Evolutionary conservation across 2,113 vertebrate genomes (phyloP).

Genomic region (Tenebrosternarchus preto): DNA sequence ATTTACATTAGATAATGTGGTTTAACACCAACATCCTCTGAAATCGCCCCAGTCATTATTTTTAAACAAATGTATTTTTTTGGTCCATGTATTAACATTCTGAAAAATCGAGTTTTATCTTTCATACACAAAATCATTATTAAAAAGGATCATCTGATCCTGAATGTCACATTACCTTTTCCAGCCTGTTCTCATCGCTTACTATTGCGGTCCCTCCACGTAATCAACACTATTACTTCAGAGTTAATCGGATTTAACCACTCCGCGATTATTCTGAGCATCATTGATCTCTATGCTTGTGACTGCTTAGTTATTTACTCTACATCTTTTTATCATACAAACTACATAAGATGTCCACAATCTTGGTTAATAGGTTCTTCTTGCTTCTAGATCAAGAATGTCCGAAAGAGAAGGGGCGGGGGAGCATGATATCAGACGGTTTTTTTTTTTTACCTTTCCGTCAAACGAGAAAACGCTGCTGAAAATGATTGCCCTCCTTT

Average conservation of each 20-base stretch:
- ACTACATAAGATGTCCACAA: slow-evolving; percentile 9
- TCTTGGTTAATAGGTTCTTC: slow-evolving; percentile 30
- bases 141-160: too few relatives aligned
- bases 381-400: not conserved
- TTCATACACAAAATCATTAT: too few relatives aligned
- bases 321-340: slow-evolving; percentile 7
- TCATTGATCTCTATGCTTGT: slow-evolving; percentile 32
- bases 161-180: not conserved
- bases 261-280: slow-evolving; percentile 18
- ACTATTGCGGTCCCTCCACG: not conserved
- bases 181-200: slow-evolving; percentile 1
- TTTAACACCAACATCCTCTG: too few relatives aligned
- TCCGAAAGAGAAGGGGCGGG: not conserved
- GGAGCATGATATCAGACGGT: not conserved
- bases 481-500: slow-evolving; percentile 24
- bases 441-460: slow-evolving; percentile 47
- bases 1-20: too few relatives aligned
- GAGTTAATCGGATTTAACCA: slow-evolving; percentile 23
- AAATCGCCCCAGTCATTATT: too few relatives aligned
- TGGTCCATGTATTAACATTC: too few relatives aligned
- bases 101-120: too few relatives aligned
- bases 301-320: slow-evolving; percentile 37
- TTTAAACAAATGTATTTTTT: too few relatives aligned
- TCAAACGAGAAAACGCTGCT: not conserved
- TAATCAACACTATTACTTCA: not conserved